Percentiles rank a stretch among this genome's conserved stretches.
These are phyloP conservation scores for Drosophila nigromelanica DNA, from an alignment of 1,140 invertebrate species.

Conservation along the genomic window DNA sequence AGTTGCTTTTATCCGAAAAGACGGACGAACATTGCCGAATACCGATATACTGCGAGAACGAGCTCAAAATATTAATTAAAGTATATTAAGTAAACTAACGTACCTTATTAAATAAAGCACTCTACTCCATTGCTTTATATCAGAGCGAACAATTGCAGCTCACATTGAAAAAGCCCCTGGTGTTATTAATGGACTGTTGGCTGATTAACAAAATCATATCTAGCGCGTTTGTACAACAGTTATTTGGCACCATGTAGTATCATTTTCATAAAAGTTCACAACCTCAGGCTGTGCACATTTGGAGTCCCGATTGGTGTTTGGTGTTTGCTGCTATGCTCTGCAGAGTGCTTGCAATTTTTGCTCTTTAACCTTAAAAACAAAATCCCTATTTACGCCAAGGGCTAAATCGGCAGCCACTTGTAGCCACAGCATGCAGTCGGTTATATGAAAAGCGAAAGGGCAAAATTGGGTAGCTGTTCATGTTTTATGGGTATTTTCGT, in stretches of 20 bases:
- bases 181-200: constrained; percentile 21
- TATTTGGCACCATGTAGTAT: constrained; percentile 42
- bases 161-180: no score
- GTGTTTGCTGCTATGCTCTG: no score
- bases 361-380: constrained; percentile 64
- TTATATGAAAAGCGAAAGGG: constrained; percentile 51
- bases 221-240: constrained; percentile 57
- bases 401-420: constrained; percentile 55
- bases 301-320: constrained; percentile 20
- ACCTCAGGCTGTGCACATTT: constrained; percentile 28
- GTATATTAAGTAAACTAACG: no score
- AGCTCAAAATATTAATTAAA: no score
- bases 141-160: no score
- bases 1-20: no score
- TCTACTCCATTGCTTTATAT: no score
- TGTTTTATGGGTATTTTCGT: constrained; percentile 76
- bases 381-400: constrained; percentile 3
- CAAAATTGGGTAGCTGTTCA: constrained; percentile 69
- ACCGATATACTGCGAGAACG: no score
- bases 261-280: constrained; percentile 58
- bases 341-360: constrained; percentile 43
- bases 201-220: constrained; percentile 75
- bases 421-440: constrained; percentile 72
- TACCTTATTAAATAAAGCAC: not conserved
- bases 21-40: no score